Conservation (phyloP, 2,797 vertebrate genomes). For the Glyptemys insculpta region DNA sequence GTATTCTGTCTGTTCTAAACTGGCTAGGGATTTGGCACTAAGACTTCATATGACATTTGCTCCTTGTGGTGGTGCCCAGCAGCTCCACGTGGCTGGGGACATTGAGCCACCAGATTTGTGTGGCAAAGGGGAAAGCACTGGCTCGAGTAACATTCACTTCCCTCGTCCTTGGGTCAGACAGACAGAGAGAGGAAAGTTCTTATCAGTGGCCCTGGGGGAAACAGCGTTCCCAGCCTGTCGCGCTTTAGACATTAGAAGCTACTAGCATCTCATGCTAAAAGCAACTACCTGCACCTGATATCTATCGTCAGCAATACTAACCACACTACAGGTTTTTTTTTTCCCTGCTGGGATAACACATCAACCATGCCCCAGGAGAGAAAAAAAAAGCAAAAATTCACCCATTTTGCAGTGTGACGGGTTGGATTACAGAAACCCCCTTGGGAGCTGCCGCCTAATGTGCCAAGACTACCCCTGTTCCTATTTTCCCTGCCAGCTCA, state of each 20-base stretch:
- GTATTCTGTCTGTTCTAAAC: background rate
- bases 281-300: fast-evolving
- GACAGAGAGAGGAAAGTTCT: background rate
- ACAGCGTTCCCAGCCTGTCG: background rate
- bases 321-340: background rate
- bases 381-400: background rate
- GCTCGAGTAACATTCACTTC: background rate
- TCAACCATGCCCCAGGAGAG: background rate
- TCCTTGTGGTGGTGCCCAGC: background rate
- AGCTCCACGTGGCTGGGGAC: background rate
- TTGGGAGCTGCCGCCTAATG: too few species aligned
- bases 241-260: background rate
- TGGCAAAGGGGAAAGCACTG: background rate
- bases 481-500: too few species aligned
- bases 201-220: background rate
- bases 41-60: background rate
- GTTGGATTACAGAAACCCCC: too few species aligned
- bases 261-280: background rate
- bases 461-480: too few species aligned
- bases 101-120: background rate
- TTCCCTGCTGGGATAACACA: background rate
- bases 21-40: background rate
- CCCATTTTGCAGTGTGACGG: background rate
- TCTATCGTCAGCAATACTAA: fast-evolving
- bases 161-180: background rate